Conservation (phyloP, 2,113 vertebrate species). For the Apeltes quadracus region DNA sequence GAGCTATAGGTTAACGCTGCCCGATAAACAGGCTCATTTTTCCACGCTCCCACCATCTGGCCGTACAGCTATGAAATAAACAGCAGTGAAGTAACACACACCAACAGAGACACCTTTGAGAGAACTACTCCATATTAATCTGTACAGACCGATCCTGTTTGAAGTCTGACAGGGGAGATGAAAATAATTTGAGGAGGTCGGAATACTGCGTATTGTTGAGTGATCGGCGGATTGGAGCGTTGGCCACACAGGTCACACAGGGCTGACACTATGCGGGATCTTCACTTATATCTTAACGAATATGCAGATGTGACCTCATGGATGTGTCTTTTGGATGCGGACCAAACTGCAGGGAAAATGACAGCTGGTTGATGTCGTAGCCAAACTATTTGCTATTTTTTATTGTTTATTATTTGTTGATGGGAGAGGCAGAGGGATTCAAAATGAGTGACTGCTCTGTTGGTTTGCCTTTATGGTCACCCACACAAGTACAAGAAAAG, state of each 20-base stretch:
- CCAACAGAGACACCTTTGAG: conserved; percentile 13
- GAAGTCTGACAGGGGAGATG: conserved; percentile 4
- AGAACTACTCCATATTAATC: conserved; percentile 35
- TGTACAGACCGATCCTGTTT: conserved; percentile 15
- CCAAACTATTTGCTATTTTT: no score
- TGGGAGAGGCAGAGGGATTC: neutral
- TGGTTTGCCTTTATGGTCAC: neutral
- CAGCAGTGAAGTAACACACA: conserved; percentile 55
- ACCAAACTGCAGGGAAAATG: neutral
- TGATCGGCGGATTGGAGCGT: neutral
- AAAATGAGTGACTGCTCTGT: neutral
- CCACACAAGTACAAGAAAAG: neutral
- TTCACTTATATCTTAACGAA: neutral
- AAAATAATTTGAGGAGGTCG: neutral
- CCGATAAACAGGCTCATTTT: conserved; percentile 37
- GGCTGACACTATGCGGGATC: neutral
- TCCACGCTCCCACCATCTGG: conserved; percentile 59
- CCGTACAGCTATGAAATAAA: conserved; percentile 53
- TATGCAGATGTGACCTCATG: neutral
- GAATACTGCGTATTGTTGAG: neutral
- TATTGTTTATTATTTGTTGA: neutral
- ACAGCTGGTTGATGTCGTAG: neutral
- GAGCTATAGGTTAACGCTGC: conserved; percentile 34
- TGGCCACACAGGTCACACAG: neutral
- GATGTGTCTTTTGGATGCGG: neutral